These are phyloP conservation scores for Patiria miniata DNA, from an alignment of 35 echinoderm and acorn worm genomes.

Conservation along the genomic window DNA sequence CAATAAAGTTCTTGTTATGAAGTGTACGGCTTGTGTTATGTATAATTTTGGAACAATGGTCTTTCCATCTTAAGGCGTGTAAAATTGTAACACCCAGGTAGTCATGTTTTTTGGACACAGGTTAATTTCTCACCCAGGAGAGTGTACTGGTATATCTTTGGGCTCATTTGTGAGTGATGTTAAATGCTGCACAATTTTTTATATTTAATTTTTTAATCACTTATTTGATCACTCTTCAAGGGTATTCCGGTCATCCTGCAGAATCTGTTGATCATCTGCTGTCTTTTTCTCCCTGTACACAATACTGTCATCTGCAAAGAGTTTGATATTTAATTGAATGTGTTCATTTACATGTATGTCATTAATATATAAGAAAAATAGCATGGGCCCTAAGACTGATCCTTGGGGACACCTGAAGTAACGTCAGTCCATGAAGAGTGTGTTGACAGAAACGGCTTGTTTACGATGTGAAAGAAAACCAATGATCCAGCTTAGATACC, in stretches of 20 bases:
- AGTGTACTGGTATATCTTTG: neutral
- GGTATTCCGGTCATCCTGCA: neutral
- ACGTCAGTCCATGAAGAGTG: no score
- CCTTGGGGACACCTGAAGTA: no score
- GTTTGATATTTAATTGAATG: no score
- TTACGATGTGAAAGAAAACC: neutral
- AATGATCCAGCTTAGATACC: neutral
- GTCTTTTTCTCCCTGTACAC: neutral
- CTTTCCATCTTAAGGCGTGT: constrained; percentile 7
- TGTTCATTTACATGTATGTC: no score
- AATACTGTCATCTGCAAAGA: no score
- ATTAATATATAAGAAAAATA: neutral
- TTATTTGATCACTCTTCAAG: neutral
- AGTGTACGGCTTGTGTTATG: constrained; percentile 7
- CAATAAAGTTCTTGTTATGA: no score
- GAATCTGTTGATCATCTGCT: neutral
- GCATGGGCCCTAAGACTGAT: no score
- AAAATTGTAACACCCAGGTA: constrained; percentile 6
- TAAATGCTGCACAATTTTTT: neutral
- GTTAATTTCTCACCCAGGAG: no score
- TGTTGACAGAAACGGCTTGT: neutral
- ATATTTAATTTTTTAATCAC: neutral
- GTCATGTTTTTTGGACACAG: neutral
- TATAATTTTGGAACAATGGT: constrained; percentile 2
- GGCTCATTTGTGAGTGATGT: neutral